Conservation (phyloP, 2,113 vertebrate genomes). For the Macquaria ambigua region DNA sequence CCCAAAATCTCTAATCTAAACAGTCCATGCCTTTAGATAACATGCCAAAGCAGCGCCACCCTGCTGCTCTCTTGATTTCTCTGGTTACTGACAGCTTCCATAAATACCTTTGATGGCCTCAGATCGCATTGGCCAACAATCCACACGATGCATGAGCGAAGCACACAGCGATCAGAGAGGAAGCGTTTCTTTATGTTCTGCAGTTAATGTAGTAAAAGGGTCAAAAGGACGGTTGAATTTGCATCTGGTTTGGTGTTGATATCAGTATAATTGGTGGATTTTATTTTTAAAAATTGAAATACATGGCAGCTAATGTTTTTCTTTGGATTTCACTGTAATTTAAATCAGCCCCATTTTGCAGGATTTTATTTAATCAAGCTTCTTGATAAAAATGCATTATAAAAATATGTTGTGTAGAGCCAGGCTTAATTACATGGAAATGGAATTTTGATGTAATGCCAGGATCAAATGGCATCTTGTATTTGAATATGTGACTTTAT, state of each 20-base stretch:
- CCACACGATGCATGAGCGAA: constrained; percentile 35
- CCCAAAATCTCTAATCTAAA: constrained; percentile 61
- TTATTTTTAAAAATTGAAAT: background rate
- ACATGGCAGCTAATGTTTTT: background rate
- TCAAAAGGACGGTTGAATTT: constrained; percentile 28
- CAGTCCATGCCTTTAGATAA: constrained; percentile 57
- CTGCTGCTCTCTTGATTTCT: constrained; percentile 59
- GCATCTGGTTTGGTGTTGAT: constrained; percentile 8
- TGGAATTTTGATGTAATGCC: background rate
- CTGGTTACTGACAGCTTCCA: constrained; percentile 61
- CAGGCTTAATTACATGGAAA: background rate
- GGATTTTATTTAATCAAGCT: background rate
- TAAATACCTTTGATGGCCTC: constrained; percentile 68
- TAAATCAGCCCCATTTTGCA: background rate
- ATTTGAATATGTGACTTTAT: background rate
- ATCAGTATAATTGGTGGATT: background rate
- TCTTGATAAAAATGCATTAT: background rate
- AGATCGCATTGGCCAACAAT: constrained; percentile 56
- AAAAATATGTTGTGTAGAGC: background rate
- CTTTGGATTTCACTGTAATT: background rate
- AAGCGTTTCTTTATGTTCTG: constrained; percentile 14
- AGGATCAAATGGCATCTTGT: background rate
- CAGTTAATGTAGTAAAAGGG: constrained; percentile 3
- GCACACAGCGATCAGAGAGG: constrained; percentile 34
- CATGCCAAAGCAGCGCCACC: constrained; percentile 53